Conservation (phyloP, 53 echinoderm and acorn worm species). For the Pentamera pediparva region DNA sequence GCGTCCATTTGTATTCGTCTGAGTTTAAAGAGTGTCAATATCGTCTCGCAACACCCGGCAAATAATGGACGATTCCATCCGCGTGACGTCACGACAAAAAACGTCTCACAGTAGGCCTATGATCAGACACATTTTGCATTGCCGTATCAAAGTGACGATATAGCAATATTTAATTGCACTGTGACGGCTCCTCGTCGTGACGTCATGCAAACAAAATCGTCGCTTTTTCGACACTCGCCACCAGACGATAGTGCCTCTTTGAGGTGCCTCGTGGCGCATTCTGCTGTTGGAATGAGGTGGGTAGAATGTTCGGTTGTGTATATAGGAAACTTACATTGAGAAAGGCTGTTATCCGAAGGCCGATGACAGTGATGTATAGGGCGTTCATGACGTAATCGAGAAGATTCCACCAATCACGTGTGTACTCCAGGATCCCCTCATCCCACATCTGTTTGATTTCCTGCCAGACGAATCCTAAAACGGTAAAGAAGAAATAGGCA, state of each 20-base stretch:
- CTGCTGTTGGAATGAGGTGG: not conserved
- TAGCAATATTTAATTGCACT: too few species aligned
- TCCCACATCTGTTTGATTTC: conserved; percentile 98
- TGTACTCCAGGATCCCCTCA: conserved; percentile 68
- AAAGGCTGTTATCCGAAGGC: conserved; percentile 84
- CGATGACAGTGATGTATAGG: conserved; percentile 82
- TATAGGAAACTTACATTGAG: conserved; percentile 67
- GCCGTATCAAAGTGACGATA: too few species aligned
- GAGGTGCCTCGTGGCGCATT: not conserved
- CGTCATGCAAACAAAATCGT: too few species aligned
- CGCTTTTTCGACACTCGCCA: too few species aligned
- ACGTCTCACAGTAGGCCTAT: too few species aligned
- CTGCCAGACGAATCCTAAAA: conserved; percentile 83
- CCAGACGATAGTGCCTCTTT: not conserved
- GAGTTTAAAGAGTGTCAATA: too few species aligned
- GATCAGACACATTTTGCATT: not conserved
- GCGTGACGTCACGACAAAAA: too few species aligned
- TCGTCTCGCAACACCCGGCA: too few species aligned
- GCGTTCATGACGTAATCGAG: conserved; percentile 83
- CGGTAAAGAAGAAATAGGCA: not conserved
- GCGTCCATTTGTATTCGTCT: too few species aligned
- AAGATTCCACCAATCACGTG: conserved; percentile 95
- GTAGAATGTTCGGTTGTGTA: not conserved
- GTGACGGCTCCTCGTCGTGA: too few species aligned
- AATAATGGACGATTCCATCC: too few species aligned